Evolutionary conservation across 2,113 vertebrate species (phyloP).

Genomic region (Tympanuchus pallidicinctus): DNA sequence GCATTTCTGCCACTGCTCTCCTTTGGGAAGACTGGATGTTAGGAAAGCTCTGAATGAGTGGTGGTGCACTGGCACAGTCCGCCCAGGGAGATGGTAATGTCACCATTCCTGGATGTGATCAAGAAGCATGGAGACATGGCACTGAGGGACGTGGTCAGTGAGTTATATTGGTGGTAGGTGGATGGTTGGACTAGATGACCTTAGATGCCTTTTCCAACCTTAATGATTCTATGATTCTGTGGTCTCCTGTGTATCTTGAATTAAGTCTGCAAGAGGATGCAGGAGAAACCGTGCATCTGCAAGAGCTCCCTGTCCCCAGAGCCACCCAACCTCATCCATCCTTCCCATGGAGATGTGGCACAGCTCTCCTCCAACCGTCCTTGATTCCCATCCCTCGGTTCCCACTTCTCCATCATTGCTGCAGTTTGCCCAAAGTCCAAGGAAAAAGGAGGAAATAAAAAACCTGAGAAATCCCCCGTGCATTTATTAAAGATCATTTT

Average conservation of each 20-base stretch:
- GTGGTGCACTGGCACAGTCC: too few species aligned
- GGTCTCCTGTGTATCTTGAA: not conserved
- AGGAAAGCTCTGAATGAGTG: too few species aligned
- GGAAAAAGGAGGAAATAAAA: not conserved
- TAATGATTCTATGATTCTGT: too few species aligned
- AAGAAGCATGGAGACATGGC: too few species aligned
- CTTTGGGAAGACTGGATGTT: not conserved
- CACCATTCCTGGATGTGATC: too few species aligned
- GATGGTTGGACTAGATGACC: too few species aligned
- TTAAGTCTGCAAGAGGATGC: not conserved
- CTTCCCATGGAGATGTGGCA: not conserved
- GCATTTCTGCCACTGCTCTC: not conserved
- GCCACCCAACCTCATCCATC: not conserved
- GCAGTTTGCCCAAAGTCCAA: not conserved
- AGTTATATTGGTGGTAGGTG: too few species aligned
- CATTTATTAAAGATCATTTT: conserved; percentile 19
- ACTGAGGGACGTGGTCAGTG: too few species aligned
- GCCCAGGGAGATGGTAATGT: too few species aligned
- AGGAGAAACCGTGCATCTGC: not conserved
- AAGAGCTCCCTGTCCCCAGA: not conserved
- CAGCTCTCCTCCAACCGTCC: not conserved
- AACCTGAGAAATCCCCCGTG: not conserved
- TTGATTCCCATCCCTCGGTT: not conserved
- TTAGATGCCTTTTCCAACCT: too few species aligned
- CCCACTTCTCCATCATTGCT: accelerated